Evolutionary conservation across 1,140 invertebrate species (phyloP), one percentile per base, ranked within the genome.

Genomic region (Diplogasteroides magnus): DNA sequence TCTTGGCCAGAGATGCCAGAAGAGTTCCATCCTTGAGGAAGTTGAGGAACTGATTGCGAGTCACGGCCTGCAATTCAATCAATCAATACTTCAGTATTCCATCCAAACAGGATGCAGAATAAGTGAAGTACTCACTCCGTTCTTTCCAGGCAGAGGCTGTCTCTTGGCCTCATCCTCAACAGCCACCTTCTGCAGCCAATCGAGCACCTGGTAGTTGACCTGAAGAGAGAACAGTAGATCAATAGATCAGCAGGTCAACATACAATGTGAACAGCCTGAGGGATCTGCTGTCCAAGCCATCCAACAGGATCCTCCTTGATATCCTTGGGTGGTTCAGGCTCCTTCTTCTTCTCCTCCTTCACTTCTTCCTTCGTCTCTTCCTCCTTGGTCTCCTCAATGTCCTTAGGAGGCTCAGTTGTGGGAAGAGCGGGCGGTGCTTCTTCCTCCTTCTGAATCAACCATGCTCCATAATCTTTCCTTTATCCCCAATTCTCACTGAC

Each of bases 1-100:
- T 76, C 75, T 78, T 78, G 62, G 77, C 77, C 55, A 78, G 65
- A 32, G 77, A 64, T 19, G 68, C 69, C n/a, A 78, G 75, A 19
- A 78, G 6, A 26, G 65, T 59, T 19, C 77, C 77, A 55, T 78
- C 77, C 32, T 71, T 65, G 61, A 78, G 73, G 67, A 73, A 75
- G 23, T 55, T 61, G 11, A 78, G 61, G 72, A 78, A 78, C 67
- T 78, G 76, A 55, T 72, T 78, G 37, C 71, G 73, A 67, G 77
- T 78, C 29, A 77, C 76, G 28, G 61, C 37, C 37, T 48, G 37
- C 37, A 48, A 48, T 6, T n/a, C n/a, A n/a, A n/a, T n/a, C n/a
- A n/a, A n/a, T n/a, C n/a, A n/a, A n/a, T n/a, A n/a, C n/a, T n/a
- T n/a, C n/a, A n/a, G n/a, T n/a, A n/a, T n/a, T n/a, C n/a, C n/a